These are phyloP conservation scores for Psephotus haematonotus DNA, from an alignment of 2,113 vertebrate species.

Conservation along the genomic window DNA sequence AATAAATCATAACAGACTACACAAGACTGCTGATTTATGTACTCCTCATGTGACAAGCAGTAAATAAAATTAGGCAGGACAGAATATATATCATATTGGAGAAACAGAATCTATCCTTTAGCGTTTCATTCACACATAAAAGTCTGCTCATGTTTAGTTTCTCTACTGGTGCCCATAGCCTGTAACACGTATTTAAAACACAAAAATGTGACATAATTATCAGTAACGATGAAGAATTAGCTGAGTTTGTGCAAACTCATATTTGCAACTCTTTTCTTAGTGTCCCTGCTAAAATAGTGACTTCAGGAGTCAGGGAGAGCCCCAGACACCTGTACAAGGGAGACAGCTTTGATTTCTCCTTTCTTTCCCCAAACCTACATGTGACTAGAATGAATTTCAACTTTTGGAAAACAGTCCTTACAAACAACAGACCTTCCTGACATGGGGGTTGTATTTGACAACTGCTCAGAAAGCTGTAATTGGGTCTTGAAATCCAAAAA, in stretches of 20 bases:
- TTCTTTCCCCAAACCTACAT: neutral
- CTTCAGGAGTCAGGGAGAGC: neutral
- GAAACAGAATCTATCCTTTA: neutral
- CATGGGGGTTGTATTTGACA: neutral
- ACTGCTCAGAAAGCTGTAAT: conserved; percentile 24
- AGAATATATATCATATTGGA: conserved; percentile 16
- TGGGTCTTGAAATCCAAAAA: conserved; percentile 26
- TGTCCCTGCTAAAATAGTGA: neutral
- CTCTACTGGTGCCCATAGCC: neutral
- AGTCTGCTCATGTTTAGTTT: conserved; percentile 10
- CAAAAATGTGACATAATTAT: neutral
- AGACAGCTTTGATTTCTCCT: neutral
- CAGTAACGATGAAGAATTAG: neutral
- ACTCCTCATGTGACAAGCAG: conserved; percentile 31
- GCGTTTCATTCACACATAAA: conserved; percentile 27
- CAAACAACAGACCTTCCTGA: neutral
- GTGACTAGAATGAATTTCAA: neutral
- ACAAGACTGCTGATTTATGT: conserved; percentile 51
- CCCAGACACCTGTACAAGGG: neutral
- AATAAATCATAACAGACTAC: conserved; percentile 63
- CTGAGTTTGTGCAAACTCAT: neutral
- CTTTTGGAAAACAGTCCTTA: neutral
- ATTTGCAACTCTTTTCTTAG: neutral
- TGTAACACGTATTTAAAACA: neutral
- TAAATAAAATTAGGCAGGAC: conserved; percentile 57